phyloP scores from a whole-genome alignment of 1,140 invertebrate genomes.

The Zophobas morio region DNA sequence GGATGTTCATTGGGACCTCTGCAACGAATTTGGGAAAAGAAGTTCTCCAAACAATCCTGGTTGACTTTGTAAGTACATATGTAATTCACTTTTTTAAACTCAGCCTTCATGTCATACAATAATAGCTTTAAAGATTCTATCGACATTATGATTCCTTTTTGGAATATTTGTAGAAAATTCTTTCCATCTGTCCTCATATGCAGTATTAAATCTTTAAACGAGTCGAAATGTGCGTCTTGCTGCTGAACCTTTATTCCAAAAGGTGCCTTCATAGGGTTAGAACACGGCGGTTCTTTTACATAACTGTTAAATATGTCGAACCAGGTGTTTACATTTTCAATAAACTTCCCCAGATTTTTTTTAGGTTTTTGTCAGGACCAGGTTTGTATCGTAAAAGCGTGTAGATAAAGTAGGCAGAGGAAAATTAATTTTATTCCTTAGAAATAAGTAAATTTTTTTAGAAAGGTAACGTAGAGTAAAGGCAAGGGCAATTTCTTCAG shows the following conservation, averaged over 20 bases:
- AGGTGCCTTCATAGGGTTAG: no score
- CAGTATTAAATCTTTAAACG: no score
- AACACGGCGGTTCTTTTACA: no score
- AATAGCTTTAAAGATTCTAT: background rate
- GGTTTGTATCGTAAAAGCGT: conserved; percentile 36
- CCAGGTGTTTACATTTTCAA: no score
- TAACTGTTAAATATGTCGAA: no score
- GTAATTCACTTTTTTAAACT: background rate
- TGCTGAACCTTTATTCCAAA: no score
- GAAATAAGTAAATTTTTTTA: conserved; percentile 50
- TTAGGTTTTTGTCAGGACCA: background rate
- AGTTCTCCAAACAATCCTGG: conserved; percentile 30
- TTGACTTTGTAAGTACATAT: background rate
- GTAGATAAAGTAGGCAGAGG: conserved; percentile 49
- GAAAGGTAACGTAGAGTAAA: conserved; percentile 53
- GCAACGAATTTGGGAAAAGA: conserved; percentile 9
- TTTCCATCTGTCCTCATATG: no score
- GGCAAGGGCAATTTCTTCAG: conserved; percentile 40
- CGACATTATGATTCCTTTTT: conserved; percentile 19
- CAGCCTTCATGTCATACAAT: background rate
- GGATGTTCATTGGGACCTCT: conserved; percentile 17
- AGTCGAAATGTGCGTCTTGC: no score
- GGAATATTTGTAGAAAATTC: conserved; percentile 18
- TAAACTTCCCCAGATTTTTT: no score
- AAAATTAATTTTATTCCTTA: conserved; percentile 49